Evolutionary conservation across 2,797 vertebrate genomes (phyloP), one percentile per base, ranked within the genome.

Genomic region (Clamator glandarius): DNA sequence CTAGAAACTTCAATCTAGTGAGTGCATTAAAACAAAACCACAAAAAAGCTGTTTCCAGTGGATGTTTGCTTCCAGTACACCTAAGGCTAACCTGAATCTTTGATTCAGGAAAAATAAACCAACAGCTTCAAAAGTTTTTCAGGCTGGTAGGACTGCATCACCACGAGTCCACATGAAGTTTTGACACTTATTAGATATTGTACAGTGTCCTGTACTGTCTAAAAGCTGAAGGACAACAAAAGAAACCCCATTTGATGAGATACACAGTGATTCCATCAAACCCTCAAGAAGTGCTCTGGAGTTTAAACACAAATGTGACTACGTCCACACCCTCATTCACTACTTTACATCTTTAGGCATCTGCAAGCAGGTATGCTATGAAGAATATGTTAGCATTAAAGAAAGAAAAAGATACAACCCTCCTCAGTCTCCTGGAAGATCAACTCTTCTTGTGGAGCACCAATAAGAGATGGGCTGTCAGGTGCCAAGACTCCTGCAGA

Each of bases 1-100:
- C n/a, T 78, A 44, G 84, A 91, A 96, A 87, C 77, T 76, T 86
- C 70, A 72, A 48, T 41, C 74, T 64, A 68, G 35, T 0, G 2
- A 94, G 67, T 23, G 36, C 67, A 83, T 77, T 90, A 94, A 80
- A 89, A 89, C 64, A 80, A 91, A 89, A 58, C 28, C 51, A 70
- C 61, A 76, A 55, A 69, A 76, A 61, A 33, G 5, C 31, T 79
- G 39, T 46, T 84, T 92, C 68, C 36, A 57, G 26, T 15, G 18
- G 75, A 67, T 8, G 3, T 29, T 55, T 4, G 3, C 50, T 89
- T 92, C 35, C 75, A 89, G 28, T 28, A 90, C 95, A 89, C 17
- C 44, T 42, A 69, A 69, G 9, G 19, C 57, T 63, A 82, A 69
- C 44, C 52, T 42, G 57, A 39, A 90, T 51, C 44, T 86, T 51